Evolutionary conservation across 1,140 invertebrate genomes (phyloP), one percentile per base, ranked within the genome.

Genomic region (Calliopsis andreniformis): DNA sequence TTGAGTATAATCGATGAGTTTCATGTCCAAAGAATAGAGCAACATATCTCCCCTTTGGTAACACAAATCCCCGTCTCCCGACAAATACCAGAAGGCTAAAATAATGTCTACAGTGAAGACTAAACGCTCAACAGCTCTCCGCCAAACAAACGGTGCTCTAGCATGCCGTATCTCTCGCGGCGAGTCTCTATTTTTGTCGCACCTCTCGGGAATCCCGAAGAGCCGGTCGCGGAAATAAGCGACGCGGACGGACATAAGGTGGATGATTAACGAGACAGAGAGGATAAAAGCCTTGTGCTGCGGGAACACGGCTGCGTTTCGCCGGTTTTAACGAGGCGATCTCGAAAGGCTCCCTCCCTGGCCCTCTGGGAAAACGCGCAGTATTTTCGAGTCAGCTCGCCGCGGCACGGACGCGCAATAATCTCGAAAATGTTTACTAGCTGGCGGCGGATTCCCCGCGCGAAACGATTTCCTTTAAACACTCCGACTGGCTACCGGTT

Each of bases 161-260:
- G n/a, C n/a, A n/a, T n/a, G n/a, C n/a, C n/a, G n/a, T n/a, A n/a
- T n/a, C n/a, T n/a, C n/a, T 59, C 73, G 58, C 80, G 82, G 87
- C 86, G 80, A 79, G 80, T 49, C 64, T 86, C 89, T 89, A 90
- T 89, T 89, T 89, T 78, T 63, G 84, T 83, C 69, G 42, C 66
- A 42, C 55, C 76, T 55, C 43, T 62, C 45, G 23, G 47, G 55
- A 61, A 45, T 14, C 23, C 32, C 14, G 43, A 55, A 20, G 55
- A 62, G 39, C 23, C 20, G 53, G 47, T 30, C 47, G 47, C 69
- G 56, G 70, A 81, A 84, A 86, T 87, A 86, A 84, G 77, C 72
- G 58, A 63, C 67, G 32, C 58, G 70, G 25, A 23, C 63, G 67
- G 78, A 62, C 73, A 30, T 64, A 78, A 83, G 73, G 76, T 51